A percentile compares a stretch with the other conserved stretches of the same genome.
Conservation (phyloP, 2,113 vertebrate species). For the Apteryx mantelli region DNA sequence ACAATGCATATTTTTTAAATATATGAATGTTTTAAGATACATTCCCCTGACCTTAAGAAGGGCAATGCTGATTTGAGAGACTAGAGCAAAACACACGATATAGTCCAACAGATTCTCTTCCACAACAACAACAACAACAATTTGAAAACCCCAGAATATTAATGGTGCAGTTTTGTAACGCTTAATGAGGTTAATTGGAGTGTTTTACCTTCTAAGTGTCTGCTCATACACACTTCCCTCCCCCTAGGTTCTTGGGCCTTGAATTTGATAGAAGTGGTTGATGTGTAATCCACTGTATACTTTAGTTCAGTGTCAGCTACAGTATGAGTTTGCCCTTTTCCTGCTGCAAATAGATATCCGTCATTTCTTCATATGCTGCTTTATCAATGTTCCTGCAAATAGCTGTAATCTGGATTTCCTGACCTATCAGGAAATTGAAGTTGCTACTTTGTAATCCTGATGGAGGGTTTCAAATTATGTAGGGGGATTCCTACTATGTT, state of each 20-base stretch:
- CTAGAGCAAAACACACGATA: conserved; percentile 49
- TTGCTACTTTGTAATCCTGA: background rate
- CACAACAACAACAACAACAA: conserved; percentile 64
- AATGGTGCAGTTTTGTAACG: conserved; percentile 56
- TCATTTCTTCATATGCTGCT: background rate
- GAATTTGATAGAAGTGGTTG: conserved; percentile 48
- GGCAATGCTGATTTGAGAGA: conserved; percentile 64
- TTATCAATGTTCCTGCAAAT: background rate
- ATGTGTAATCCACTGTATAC: conserved; percentile 12
- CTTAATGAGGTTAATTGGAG: conserved; percentile 80
- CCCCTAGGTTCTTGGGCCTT: conserved; percentile 63
- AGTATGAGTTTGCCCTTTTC: conserved; percentile 19
- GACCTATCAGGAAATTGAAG: background rate
- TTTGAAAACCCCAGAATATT: conserved; percentile 49
- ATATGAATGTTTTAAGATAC: conserved; percentile 76
- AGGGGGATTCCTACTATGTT: background rate
- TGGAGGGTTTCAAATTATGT: background rate
- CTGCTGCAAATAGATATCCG: background rate
- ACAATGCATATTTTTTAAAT: conserved; percentile 76
- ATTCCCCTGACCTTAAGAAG: conserved; percentile 69
- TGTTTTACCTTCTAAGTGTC: conserved; percentile 59
- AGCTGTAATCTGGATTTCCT: background rate
- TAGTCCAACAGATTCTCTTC: conserved; percentile 66
- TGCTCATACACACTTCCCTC: conserved; percentile 66
- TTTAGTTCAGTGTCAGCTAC: conserved; percentile 7